Conservation (phyloP, 2,113 vertebrate genomes). For the Ondatra zibethicus region DNA sequence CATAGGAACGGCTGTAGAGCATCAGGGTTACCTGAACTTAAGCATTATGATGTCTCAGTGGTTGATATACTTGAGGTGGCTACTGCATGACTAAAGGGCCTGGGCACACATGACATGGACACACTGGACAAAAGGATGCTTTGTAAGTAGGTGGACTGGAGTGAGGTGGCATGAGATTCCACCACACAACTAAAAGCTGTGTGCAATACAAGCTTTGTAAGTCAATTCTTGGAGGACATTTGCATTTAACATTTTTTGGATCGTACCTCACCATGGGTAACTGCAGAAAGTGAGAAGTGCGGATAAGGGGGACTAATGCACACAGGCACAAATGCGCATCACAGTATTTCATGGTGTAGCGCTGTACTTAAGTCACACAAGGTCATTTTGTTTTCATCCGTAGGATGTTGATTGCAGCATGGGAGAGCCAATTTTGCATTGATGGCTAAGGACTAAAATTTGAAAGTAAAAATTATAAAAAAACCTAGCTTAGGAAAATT, state of each 20-base stretch:
- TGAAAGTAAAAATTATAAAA: not conserved
- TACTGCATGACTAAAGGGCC: not conserved
- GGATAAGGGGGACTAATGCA: not conserved
- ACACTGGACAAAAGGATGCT: not conserved
- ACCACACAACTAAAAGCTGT: not conserved
- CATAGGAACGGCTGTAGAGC: not conserved
- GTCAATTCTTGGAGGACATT: not conserved
- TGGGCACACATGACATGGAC: not conserved
- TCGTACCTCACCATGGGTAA: not conserved
- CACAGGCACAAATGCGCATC: not conserved
- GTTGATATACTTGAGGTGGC: not conserved
- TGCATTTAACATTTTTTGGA: not conserved
- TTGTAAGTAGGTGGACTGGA: not conserved
- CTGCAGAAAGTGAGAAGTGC: not conserved
- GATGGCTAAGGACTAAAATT: conserved; percentile 13
- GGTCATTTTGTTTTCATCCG: not conserved
- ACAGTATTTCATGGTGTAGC: not conserved
- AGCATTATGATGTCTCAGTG: not conserved
- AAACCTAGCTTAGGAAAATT: not conserved
- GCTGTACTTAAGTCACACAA: not conserved
- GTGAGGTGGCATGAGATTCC: not conserved
- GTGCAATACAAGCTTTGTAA: not conserved
- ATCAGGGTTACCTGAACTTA: not conserved
- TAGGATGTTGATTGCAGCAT: not conserved
- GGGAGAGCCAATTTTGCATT: not conserved